Evolutionary conservation across 2,888 invertebrate genomes (phyloP), one percentile per base, ranked within the genome.

Genomic region (Eudasyphora cyanicolor): DNA sequence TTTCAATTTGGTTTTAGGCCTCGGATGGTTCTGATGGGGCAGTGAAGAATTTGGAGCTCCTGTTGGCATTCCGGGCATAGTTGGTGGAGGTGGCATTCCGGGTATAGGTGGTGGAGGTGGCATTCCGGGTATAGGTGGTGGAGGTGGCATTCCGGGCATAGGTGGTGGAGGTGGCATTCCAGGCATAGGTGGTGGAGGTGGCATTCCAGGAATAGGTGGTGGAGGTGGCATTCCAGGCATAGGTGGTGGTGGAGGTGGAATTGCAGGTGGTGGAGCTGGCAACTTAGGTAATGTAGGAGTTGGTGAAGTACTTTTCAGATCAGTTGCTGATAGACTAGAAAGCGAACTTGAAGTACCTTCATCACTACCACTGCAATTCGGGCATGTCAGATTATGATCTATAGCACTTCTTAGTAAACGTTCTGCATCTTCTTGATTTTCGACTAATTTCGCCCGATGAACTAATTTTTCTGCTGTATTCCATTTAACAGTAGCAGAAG

Each of bases 1-100:
- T 93, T 98, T 98, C 98, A 99, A 98, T 92, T 98, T 98, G 45
- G 96, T 95, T 92, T 96, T 97, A 14, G 99, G 98, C 82, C 95
- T 95, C 0, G 98, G 98, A 1, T 96, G 98, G 89, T 97, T 96
- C 91, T 97, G 97, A 89, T 98, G 98, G 7, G 98, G 97, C 88
- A 98, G 93, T 87, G 96, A 94, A 5, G 91, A 91, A 60, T 86
- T 83, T 21, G 81, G 83, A 35, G 87, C 86, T 17, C 70, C 79
- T 19, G 89, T 29, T n/a, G 60, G 60, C 51, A 82, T 82, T 14
- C 75, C 82, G 77, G 85, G 54, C 77, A 93, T 93, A 42, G 87
- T n/a, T n/a, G 92, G 93, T 19, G 91, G 93, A 88, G 64, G 60
- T n/a, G 60, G 60, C 51, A 82, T 82, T 14, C 75, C 82, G 77